phyloP scores from a whole-genome alignment of 2,888 invertebrate species.

The Eurytoma californica region DNA sequence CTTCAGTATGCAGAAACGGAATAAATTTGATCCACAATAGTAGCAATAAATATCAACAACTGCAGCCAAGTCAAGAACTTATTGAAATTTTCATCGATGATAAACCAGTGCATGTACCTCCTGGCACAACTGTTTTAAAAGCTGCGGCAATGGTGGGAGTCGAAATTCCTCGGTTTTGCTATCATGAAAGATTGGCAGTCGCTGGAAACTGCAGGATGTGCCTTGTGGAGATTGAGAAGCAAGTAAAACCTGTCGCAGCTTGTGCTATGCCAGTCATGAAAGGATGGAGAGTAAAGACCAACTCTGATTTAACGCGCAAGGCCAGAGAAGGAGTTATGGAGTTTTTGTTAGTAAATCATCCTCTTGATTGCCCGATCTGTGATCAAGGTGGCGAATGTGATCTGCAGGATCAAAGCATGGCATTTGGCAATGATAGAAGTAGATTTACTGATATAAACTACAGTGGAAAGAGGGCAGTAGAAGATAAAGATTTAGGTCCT shows the following conservation, averaged over 20 bases:
- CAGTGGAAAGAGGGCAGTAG: slow-evolving; percentile 97
- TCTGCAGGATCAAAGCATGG: slow-evolving; percentile 99
- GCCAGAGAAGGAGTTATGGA: slow-evolving; percentile 97
- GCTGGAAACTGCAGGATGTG: slow-evolving; percentile 99
- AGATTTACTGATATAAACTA: slow-evolving; percentile 94
- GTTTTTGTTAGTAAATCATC: slow-evolving; percentile 98
- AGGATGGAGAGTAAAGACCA: slow-evolving; percentile 98
- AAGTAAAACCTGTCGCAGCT: slow-evolving; percentile 98
- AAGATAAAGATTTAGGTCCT: slow-evolving; percentile 99
- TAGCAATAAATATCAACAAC: slow-evolving; percentile 69
- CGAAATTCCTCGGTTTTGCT: slow-evolving; percentile 99
- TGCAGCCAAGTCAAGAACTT: slow-evolving; percentile 81
- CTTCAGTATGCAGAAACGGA: slow-evolving; percentile 72
- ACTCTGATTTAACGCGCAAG: slow-evolving; percentile 90
- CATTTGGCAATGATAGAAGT: slow-evolving; percentile 96
- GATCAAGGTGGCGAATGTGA: slow-evolving; percentile 98
- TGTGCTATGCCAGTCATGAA: slow-evolving; percentile 99
- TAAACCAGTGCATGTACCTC: slow-evolving; percentile 93
- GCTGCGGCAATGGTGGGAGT: slow-evolving; percentile 96
- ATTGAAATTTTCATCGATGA: slow-evolving; percentile 98
- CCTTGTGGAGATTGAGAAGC: slow-evolving; percentile 98
- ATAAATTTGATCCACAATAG: slow-evolving; percentile 73
- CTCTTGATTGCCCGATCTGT: slow-evolving; percentile 99
- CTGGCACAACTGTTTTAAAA: slow-evolving; percentile 98
- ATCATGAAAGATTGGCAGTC: slow-evolving; percentile 98